Evolutionary conservation across 2,797 vertebrate genomes (phyloP).

Genomic region (Acrossocheilus wenchowensis): DNA sequence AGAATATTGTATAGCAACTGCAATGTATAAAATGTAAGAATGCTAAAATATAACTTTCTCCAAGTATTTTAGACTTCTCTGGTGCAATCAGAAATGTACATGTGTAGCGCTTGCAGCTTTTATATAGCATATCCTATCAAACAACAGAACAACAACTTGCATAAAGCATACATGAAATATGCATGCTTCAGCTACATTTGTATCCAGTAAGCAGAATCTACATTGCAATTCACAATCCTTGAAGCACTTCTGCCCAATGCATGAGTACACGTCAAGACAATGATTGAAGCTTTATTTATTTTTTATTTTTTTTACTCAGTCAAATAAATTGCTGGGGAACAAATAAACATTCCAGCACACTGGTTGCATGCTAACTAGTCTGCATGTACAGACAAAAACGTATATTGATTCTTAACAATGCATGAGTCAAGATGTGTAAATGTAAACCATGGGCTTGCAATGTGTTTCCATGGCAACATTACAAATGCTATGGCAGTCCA

Average conservation of each 20-base stretch:
- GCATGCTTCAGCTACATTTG: constrained; percentile 13
- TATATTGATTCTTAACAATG: neutral
- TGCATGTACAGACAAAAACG: neutral
- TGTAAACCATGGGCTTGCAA: constrained; percentile 32
- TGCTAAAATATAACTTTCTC: neutral
- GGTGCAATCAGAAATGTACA: neutral
- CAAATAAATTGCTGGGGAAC: neutral
- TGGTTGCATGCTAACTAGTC: neutral
- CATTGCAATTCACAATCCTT: neutral
- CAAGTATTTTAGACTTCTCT: neutral
- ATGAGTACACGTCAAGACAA: neutral
- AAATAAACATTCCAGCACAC: constrained; percentile 4
- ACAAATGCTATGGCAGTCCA: constrained; percentile 71
- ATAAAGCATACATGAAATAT: constrained; percentile 11
- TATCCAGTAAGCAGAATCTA: constrained; percentile 18
- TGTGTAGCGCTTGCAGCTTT: neutral
- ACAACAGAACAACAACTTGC: neutral
- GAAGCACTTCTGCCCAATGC: neutral
- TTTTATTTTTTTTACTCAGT: neutral
- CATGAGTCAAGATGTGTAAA: neutral
- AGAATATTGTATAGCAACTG: neutral
- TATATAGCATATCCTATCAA: neutral
- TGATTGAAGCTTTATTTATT: neutral
- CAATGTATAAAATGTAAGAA: neutral
- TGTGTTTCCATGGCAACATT: constrained; percentile 84